These are phyloP conservation scores for Teleogryllus oceanicus DNA, from an alignment of 2,888 invertebrate species.

Conservation along the genomic window DNA sequence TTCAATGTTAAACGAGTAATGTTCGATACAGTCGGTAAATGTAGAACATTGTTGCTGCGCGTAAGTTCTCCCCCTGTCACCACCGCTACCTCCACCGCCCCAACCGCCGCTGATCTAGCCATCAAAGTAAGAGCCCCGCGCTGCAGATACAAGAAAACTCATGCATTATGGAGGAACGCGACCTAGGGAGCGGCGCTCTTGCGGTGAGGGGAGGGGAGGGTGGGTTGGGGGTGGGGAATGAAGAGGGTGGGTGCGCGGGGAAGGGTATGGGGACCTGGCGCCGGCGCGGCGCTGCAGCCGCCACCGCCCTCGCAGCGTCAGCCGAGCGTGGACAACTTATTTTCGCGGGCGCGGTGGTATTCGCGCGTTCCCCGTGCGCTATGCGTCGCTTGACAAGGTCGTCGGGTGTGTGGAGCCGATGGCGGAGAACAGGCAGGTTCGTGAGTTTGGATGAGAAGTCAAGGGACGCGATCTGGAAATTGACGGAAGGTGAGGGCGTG, in stretches of 20 bases:
- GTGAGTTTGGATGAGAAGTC: not conserved
- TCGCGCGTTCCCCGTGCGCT: no score
- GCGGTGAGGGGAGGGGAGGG: not conserved
- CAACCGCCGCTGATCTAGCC: not conserved
- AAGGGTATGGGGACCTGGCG: no score
- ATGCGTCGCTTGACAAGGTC: not conserved
- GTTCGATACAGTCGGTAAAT: no score
- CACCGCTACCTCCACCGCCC: not conserved
- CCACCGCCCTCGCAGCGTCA: not conserved
- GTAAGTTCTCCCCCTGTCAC: not conserved
- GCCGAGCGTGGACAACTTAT: not conserved
- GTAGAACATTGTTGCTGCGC: no score
- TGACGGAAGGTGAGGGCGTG: no score
- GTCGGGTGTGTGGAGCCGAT: not conserved
- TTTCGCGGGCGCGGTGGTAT: not conserved
- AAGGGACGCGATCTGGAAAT: no score
- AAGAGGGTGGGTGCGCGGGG: not conserved
- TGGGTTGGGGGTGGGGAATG: not conserved
- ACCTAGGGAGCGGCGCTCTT: not conserved
- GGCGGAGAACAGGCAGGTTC: not conserved
- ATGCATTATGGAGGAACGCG: not conserved
- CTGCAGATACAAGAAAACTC: conserved; percentile 18
- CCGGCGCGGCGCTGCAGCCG: not conserved
- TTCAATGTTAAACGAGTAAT: no score
- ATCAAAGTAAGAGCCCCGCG: not conserved